phyloP scores from a whole-genome alignment of 2,113 vertebrate species.

The Delphinapterus leucas region DNA sequence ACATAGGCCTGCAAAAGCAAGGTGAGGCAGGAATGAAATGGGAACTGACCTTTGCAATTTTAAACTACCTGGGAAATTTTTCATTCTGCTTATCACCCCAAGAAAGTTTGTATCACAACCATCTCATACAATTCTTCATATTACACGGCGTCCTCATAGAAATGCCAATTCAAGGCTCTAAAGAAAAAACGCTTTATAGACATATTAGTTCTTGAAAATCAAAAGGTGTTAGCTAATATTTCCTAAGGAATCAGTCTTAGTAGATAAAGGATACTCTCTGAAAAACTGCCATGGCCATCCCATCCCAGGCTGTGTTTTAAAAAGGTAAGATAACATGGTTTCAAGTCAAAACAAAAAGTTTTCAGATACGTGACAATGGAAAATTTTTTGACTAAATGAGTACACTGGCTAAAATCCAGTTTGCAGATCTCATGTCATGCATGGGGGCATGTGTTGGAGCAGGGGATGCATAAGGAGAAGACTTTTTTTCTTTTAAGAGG shows the following conservation, averaged over 20 bases:
- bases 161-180: neutral
- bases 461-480: neutral
- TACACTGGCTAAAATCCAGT: constrained; percentile 59
- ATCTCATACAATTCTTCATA: neutral
- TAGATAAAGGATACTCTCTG: neutral
- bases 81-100: constrained; percentile 10
- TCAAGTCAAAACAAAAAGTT: constrained; percentile 30
- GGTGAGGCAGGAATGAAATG: neutral
- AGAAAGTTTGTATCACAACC: neutral
- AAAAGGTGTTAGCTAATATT: constrained; percentile 8
- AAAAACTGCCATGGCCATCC: neutral
- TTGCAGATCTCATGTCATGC: constrained; percentile 47
- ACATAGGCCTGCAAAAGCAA: constrained; percentile 8
- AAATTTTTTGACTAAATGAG: constrained; percentile 51
- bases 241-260: constrained; percentile 25
- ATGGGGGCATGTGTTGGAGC: neutral
- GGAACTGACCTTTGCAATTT: constrained; percentile 6
- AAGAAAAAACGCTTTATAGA: neutral
- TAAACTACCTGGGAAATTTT: constrained; percentile 30
- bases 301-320: neutral
- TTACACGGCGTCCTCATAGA: neutral
- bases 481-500: constrained; percentile 58
- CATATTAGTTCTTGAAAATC: constrained; percentile 1
- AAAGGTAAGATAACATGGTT: constrained; percentile 20
- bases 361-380: constrained; percentile 4